phyloP scores from a whole-genome alignment of 1,140 invertebrate species.

The Leptinotarsa lineolata region DNA sequence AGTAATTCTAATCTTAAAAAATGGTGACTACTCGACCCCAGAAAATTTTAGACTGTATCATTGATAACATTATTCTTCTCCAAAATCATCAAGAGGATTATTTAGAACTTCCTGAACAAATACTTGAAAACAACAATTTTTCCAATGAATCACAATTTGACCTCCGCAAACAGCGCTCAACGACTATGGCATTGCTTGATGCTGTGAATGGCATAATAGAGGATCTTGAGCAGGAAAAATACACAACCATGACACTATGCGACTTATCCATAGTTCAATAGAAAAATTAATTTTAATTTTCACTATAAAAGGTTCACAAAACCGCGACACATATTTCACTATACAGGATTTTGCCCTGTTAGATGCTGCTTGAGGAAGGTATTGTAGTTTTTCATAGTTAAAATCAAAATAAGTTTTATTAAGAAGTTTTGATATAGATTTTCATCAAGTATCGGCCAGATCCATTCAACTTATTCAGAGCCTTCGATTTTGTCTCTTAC shows the following conservation, averaged over 20 bases:
- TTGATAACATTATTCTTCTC: not conserved
- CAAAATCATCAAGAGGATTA: not conserved
- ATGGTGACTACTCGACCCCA: not conserved
- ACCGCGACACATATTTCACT: no score
- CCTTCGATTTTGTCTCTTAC: no score
- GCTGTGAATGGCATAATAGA: not conserved
- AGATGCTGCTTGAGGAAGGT: not conserved
- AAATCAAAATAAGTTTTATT: no score
- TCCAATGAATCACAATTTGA: not conserved
- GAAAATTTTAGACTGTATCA: constrained; percentile 4
- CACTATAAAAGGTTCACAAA: no score
- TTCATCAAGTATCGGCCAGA: no score
- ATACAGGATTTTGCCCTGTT: no score
- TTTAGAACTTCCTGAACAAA: not conserved
- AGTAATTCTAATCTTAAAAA: not conserved
- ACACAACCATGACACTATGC: not conserved
- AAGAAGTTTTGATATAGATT: no score
- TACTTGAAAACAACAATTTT: not conserved
- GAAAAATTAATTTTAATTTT: no score
- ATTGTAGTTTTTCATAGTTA: no score
- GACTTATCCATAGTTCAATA: not conserved
- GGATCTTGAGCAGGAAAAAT: not conserved
- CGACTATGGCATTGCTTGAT: not conserved
- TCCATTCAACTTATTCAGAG: no score
- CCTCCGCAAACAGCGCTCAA: not conserved